These are phyloP conservation scores for Chaetodon trifasciatus DNA, from an alignment of 2,797 vertebrate genomes.

Conservation along the genomic window DNA sequence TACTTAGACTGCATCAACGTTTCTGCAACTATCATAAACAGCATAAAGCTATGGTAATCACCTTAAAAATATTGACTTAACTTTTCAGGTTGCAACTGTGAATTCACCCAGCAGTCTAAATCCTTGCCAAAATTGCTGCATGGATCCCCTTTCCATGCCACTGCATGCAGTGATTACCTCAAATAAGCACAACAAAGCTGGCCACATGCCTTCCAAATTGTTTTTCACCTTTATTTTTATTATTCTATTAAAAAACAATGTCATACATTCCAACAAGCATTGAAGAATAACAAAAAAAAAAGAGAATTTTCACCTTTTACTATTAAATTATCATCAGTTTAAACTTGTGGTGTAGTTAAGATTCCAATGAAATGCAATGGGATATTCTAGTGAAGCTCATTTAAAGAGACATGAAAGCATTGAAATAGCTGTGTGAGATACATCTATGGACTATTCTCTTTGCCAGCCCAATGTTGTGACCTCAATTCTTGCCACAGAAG, in stretches of 20 bases:
- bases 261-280: not conserved
- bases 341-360: not conserved
- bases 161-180: not conserved
- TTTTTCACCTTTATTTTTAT: not conserved
- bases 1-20: not conserved
- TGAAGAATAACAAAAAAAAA: not conserved
- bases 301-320: not conserved
- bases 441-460: not conserved
- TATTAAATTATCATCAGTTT: not conserved
- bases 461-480: not conserved
- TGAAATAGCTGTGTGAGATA: not conserved
- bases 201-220: not conserved
- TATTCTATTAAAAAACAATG: not conserved
- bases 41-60: not conserved
- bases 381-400: too few relatives aligned
- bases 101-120: not conserved
- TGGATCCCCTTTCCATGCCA: not conserved
- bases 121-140: not conserved
- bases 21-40: not conserved
- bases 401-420: not conserved
- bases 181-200: not conserved
- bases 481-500: not conserved
- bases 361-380: not conserved
- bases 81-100: slow-evolving; percentile 1
- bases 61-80: not conserved